phyloP scores from a whole-genome alignment of 2,888 invertebrate genomes.

The Epistrophella euchroma region DNA sequence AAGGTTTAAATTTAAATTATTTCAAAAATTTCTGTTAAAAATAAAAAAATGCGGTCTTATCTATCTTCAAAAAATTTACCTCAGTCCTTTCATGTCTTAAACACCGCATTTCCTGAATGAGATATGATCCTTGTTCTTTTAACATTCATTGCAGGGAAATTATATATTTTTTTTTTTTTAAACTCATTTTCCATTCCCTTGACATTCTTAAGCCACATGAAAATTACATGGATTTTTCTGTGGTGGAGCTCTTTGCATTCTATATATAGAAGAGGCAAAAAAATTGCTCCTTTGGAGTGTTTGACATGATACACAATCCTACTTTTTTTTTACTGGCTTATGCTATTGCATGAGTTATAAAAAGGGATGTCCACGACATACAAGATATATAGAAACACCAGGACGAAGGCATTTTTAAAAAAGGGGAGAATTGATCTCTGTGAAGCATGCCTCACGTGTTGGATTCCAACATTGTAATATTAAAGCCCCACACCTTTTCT shows the following conservation, averaged over 20 bases:
- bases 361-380: constrained; percentile 62
- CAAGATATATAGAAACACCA: constrained; percentile 20
- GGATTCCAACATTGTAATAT: constrained; percentile 23
- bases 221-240: constrained; percentile 70
- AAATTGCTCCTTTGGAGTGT: constrained; percentile 67
- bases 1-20: constrained; percentile 1
- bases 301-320: constrained; percentile 64
- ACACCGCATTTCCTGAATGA: constrained; percentile 71
- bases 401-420: constrained; percentile 59
- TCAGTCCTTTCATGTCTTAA: constrained; percentile 64
- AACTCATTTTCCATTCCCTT: constrained; percentile 57
- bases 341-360: constrained; percentile 61
- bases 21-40: neutral
- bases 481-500: neutral
- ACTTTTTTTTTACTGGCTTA: constrained; percentile 1
- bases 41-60: neutral
- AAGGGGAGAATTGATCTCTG: constrained; percentile 66
- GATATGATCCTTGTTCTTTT: constrained; percentile 38
- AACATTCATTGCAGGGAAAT: constrained; percentile 68
- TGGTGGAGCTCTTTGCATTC: constrained; percentile 54
- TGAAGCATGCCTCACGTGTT: constrained; percentile 64
- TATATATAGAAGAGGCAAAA: constrained; percentile 15
- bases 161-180: constrained; percentile 34
- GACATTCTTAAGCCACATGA: constrained; percentile 72
- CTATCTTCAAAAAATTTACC: neutral